Evolutionary conservation across 2,113 vertebrate species (phyloP), one percentile per base, ranked within the genome.

Genomic region (Suncus etruscus): DNA sequence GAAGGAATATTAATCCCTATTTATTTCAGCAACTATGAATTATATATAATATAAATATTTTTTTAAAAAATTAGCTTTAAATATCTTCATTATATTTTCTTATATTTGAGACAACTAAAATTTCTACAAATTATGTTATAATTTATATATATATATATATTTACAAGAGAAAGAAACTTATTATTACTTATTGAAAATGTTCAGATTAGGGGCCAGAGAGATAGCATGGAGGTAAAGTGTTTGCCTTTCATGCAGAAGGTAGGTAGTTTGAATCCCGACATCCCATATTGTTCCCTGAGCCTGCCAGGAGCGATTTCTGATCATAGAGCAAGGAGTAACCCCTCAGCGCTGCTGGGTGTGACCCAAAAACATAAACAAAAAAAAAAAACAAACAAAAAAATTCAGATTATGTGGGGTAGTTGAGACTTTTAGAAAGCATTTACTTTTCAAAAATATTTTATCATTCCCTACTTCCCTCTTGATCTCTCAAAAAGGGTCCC

Each of bases 161-260:
- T n/a, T 91, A 29, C 27, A 66, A 3, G 73, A 29, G 32, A 47
- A 83, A 76, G 45, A 29, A 31, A 91, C 61, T 79, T 31, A 50
- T 48, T 68, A 91, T 29, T n/a, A n/a, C n/a, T 78, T 83, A 66
- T n/a, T 83, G 76, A 84, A 87, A 88, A 24, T 79, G 39, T 91
- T 18, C 27, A 73, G 48, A 78, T 16, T n/a, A 68, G n/a, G n/a
- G n/a, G n/a, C n/a, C n/a, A n/a, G n/a, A n/a, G n/a, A n/a, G n/a
- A n/a, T n/a, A n/a, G n/a, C n/a, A n/a, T n/a, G n/a, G n/a, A n/a
- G n/a, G n/a, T n/a, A n/a, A n/a, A n/a, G n/a, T n/a, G n/a, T n/a
- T n/a, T n/a, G n/a, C n/a, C n/a, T n/a, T n/a, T n/a, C n/a, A n/a
- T n/a, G n/a, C n/a, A n/a, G n/a, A n/a, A n/a, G n/a, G n/a, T n/a